Base-by-base conservation (phyloP, 2,113 vertebrate genomes). In the Chlorocebus sabaeus region DNA sequence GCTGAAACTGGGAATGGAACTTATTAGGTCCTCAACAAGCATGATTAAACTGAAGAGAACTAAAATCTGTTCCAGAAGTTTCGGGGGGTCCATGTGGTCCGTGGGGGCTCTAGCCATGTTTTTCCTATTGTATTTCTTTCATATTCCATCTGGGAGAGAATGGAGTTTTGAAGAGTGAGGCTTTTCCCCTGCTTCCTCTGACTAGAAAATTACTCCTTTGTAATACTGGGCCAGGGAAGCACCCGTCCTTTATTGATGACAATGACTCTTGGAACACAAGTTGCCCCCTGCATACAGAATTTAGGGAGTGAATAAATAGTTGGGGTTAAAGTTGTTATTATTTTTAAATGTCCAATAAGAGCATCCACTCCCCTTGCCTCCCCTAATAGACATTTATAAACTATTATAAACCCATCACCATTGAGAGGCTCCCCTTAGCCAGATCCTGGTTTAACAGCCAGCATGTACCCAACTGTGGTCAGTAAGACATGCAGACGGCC, bases 61-160 rank as follows among this genome's bases (percentile, higher is more conserved):
- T 48, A 2, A 86, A n/a, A 76, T 84, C 25, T 67, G 10, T 43
- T 70, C n/a, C 23, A n/a, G 17, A 88, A 40, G 73, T 9, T 43
- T 59, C 61, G 10, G n/a, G 45, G 10, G 25, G 6, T 57, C 38
- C 30, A 59, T 10, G 14, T 12, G 30, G 10, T 94, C 61, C 30
- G 0, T 4, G 4, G 18, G 4, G 32, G 8, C 6, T 4, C 4
- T 17, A 3, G 16, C 1, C 16, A 3, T 18, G 16, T 64, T 48
- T 48, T 5, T 32, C 14, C 8, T 25, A 3, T 35, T 3, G 1
- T 20, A 4, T 83, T 35, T 40, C 70, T 22, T 64, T 57, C 13
- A 9, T 8, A 27, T 5, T 76, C 55, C 38, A 18, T 2, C 35
- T 30, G 23, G 45, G 30, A 11, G 20, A 68, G 4, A 14, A 6